Evolutionary conservation across 2,797 vertebrate genomes (phyloP).

Genomic region (Cirrhinus mrigala): DNA sequence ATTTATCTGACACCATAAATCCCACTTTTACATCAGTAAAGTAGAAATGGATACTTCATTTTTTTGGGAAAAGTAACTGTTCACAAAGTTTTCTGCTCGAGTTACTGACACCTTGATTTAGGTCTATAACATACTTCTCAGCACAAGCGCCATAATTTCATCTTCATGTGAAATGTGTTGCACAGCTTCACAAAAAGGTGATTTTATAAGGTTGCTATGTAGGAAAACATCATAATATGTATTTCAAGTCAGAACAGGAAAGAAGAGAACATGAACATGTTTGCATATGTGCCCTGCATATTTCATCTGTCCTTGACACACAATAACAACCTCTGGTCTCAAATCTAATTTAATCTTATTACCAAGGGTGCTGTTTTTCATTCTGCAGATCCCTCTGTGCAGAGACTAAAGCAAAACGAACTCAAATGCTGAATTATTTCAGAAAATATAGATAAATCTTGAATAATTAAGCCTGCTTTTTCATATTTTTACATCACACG

Average conservation of each 20-base stretch:
- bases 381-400: neutral
- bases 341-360: slow-evolving; percentile 32
- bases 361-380: slow-evolving; percentile 19
- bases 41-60: slow-evolving; percentile 61
- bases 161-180: neutral
- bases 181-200: neutral
- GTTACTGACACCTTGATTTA: neutral
- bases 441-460: neutral
- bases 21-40: slow-evolving; percentile 42
- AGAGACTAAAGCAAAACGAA: neutral
- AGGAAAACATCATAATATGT: neutral
- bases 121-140: neutral
- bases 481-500: neutral
- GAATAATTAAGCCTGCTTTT: neutral
- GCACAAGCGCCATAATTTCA: neutral
- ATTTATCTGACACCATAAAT: slow-evolving; percentile 67
- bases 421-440: neutral
- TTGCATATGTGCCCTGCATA: slow-evolving; percentile 10
- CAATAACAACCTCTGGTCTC: slow-evolving; percentile 15
- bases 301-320: slow-evolving; percentile 35
- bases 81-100: slow-evolving; percentile 7
- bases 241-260: neutral
- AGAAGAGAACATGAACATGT: slow-evolving; percentile 7
- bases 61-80: slow-evolving; percentile 51
- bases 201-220: neutral